Evolutionary conservation across 2,888 invertebrate genomes (phyloP), one percentile per base, ranked within the genome.

Genomic region (Dromius quadrimaculatus): DNA sequence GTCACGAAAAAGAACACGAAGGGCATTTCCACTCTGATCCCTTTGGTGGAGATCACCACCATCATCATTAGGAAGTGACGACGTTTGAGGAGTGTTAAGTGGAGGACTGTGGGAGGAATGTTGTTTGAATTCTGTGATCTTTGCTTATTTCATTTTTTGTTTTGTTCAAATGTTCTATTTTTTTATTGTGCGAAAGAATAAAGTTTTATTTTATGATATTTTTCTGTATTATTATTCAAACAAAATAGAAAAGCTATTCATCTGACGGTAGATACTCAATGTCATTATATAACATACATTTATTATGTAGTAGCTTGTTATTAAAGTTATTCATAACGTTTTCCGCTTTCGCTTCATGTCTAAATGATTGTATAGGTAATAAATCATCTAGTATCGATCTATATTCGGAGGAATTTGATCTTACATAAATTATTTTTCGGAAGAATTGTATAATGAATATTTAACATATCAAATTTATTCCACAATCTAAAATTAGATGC

Each of bases 61-160:
- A 59, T 36, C 36, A 59, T 36, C 36, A 59, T 32, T 54, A 28
- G 28, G 15, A 15, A 5, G 47, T 9, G 11, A 8, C 22, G 47
- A 17, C 11, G 20, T 5, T 20, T 47, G n/a, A 11, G 4, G 17
- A 47, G 9, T 47, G 22, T 22, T 20, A 19, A 34, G 17, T 28
- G 50, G 23, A n/a, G 28, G 28, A 17, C n/a, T n/a, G 5, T 59
- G 34, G 36, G 19, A 19, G 34, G 17, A 17, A 20, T 59, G 34
- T 59, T 59, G 59, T 34, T 20, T 59, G 17, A 36, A 6, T 59
- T 59, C 59, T 59, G 59, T 59, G 59, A 59, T 59, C 59, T 36
- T 34, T 59, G 9, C 3, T 38, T 38, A 38, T n/a, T 34, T 22
- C n/a, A 17, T 34, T 32, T n/a, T 5, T 32, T 32, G n/a, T 3